Evolutionary conservation across 2,113 vertebrate genomes (phyloP).

Genomic region (Fulica atra): DNA sequence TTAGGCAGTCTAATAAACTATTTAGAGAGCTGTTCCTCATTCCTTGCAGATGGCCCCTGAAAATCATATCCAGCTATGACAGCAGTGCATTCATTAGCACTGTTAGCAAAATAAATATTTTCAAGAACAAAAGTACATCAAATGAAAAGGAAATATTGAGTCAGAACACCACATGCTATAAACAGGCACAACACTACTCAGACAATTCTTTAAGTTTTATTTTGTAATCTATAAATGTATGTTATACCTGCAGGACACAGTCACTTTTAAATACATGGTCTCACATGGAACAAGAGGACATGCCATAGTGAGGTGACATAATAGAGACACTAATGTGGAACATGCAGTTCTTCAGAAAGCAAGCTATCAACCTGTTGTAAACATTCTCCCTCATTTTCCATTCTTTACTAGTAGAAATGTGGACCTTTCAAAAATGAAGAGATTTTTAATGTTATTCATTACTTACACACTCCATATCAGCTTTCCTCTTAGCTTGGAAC

Average conservation of each 20-base stretch:
- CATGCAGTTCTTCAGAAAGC: not conserved
- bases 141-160: not conserved
- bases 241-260: not conserved
- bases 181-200: not conserved
- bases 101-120: slow-evolving; percentile 33
- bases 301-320: not conserved
- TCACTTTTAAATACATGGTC: not conserved
- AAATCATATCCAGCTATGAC: not conserved
- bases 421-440: not conserved
- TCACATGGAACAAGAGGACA: not conserved
- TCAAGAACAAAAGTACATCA: not conserved
- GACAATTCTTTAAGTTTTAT: not conserved
- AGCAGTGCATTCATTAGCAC: not conserved
- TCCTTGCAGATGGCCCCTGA: not conserved
- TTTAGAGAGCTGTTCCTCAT: not conserved
- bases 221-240: not conserved
- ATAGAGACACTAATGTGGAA: not conserved
- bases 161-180: not conserved
- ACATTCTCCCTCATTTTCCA: not conserved
- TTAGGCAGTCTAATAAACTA: not conserved
- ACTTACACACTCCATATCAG: not conserved
- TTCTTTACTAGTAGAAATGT: not conserved
- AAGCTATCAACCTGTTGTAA: not conserved
- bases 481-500: not conserved
- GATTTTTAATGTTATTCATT: not conserved